Conservation (phyloP, 2,797 vertebrate species). For the Tolypeutes matacus region DNA sequence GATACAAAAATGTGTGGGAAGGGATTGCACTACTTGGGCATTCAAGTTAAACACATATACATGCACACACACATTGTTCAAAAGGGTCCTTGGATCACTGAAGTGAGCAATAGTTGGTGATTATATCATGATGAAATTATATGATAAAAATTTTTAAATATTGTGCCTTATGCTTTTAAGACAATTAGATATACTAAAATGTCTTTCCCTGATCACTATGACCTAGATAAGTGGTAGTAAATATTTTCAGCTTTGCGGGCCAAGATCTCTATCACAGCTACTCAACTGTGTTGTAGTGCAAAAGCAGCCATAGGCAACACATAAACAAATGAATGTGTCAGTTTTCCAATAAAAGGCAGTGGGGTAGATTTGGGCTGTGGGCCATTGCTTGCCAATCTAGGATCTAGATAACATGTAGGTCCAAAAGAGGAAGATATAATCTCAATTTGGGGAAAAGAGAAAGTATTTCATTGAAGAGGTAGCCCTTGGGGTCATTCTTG, state of each 20-base stretch:
- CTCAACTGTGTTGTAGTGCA: neutral
- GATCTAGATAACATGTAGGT: neutral
- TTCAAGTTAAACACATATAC: neutral
- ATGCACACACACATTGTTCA: neutral
- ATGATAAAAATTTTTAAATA: slow-evolving; percentile 9
- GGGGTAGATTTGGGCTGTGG: neutral
- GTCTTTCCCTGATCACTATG: neutral
- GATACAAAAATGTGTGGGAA: slow-evolving; percentile 9
- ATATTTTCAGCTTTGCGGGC: neutral
- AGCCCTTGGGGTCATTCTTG: neutral
- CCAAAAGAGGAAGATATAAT: neutral
- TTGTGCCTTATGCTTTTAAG: neutral
- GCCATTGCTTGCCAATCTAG: neutral
- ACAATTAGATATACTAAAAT: neutral
- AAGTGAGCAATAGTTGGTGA: neutral
- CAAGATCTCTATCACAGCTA: neutral
- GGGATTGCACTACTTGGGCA: neutral
- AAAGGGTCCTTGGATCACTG: neutral
- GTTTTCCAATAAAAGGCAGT: neutral
- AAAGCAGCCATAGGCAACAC: neutral
- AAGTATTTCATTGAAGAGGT: neutral
- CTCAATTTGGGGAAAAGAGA: neutral
- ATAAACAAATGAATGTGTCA: neutral
- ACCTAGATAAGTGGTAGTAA: neutral
- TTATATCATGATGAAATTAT: neutral